Evolutionary conservation across 2,888 invertebrate genomes (phyloP).

Genomic region (Dysmachus trigonus): DNA sequence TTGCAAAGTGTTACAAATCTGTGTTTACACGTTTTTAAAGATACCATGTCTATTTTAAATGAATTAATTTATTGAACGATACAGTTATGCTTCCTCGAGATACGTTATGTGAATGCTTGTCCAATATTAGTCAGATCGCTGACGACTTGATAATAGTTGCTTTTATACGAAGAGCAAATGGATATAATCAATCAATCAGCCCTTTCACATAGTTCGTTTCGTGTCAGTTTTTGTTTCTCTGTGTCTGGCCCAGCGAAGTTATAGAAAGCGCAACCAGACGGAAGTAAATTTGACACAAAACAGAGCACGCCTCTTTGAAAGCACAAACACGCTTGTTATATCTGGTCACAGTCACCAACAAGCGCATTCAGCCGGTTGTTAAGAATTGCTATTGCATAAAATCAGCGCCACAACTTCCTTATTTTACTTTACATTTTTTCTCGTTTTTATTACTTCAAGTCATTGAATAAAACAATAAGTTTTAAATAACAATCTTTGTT

Average conservation of each 20-base stretch:
- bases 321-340: not conserved
- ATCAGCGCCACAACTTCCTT: not conserved
- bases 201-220: not conserved
- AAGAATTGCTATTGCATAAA: not conserved
- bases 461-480: not conserved
- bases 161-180: not conserved
- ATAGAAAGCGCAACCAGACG: not conserved
- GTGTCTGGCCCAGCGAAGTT: not conserved
- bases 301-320: not conserved
- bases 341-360: not conserved
- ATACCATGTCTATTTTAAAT: too few relatives aligned
- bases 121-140: not conserved
- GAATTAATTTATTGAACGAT: too few relatives aligned
- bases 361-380: not conserved
- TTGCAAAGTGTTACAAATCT: not conserved
- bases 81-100: not conserved
- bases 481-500: not conserved
- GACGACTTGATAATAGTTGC: not conserved
- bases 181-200: not conserved
- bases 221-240: not conserved
- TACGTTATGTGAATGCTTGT: not conserved
- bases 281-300: not conserved
- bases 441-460: not conserved
- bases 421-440: too few relatives aligned
- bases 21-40: not conserved